Base-by-base conservation (phyloP, 30 jellyfish, hydroid and myxozoan genomes). In the Chrysaora quinquecirrha region DNA sequence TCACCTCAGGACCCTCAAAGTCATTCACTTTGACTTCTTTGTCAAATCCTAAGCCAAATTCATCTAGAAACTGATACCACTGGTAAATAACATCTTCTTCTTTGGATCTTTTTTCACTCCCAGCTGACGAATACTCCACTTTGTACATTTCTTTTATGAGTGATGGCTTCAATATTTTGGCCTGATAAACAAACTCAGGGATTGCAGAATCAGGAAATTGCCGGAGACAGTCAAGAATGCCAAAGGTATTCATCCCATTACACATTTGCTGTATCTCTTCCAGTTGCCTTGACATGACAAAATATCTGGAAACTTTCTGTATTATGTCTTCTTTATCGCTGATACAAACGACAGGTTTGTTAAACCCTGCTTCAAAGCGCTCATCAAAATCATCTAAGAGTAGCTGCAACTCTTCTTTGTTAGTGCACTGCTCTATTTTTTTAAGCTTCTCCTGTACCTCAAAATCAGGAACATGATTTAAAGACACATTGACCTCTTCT, bases 61-160 rank as follows among this genome's bases (percentile, higher is more conserved):
- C 89, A 49, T 60, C 89, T 23, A 78, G 63, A 43, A 78, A 78
- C 23, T 78, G 83, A 30, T 78, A 34, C 89, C 89, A 78, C 49
- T 78, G 83, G 71, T 32, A 78, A 21, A 20, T 34, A 4, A 78
- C 29, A 29, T 48, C 49, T 49, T 64, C 46, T 21, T 49, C 54
- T 7, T 20, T 34, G 6, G 75, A 85, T 4, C 23, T 23, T 30
- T 72, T 47, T 50, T 24, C 54, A 22, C n/a, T 34, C 12, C 89
- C 89, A 1, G 28, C 47, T 19, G 38, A 23, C 27, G 50, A 72
- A 21, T 78, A 72, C 50, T 78, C 89, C 28, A 23, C 89, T 23
- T 61, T 64, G 71, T 67, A 67, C 62, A 67, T 34, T 1, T 67
- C 63, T 33, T 67, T 29, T 29, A 67, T 67, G 46, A 67, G 62